Conservation (phyloP, 2,888 invertebrate species). For the Rotaria macrura region DNA sequence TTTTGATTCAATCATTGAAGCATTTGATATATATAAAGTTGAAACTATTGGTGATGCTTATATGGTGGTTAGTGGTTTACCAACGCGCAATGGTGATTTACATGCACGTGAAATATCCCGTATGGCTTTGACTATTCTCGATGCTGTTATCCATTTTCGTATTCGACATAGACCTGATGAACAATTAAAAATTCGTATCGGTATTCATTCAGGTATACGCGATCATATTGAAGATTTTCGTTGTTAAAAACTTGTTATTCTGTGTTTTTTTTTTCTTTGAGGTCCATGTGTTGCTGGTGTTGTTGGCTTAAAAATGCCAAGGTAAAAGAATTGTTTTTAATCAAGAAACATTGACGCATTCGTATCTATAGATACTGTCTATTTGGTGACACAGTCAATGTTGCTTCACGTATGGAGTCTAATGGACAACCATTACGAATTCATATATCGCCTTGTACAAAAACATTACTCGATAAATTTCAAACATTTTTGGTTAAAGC, state of each 20-base stretch:
- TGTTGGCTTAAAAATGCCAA: constrained; percentile 51
- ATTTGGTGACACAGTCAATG: constrained; percentile 57
- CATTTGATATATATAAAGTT: constrained; percentile 56
- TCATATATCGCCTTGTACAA: constrained; percentile 78
- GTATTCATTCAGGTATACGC: constrained; percentile 70
- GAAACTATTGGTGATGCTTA: constrained; percentile 51
- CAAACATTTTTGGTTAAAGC: constrained; percentile 70
- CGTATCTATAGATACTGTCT: constrained; percentile 45
- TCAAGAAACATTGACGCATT: constrained; percentile 39
- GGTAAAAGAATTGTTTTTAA: constrained; percentile 44
- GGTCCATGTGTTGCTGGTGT: constrained; percentile 51
- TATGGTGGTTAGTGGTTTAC: constrained; percentile 63
- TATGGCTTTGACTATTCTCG: constrained; percentile 74
- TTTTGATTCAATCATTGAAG: constrained; percentile 88
- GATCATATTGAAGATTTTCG: too few species aligned
- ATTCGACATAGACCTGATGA: constrained; percentile 78
- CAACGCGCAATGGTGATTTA: constrained; percentile 68
- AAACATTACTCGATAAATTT: constrained; percentile 70
- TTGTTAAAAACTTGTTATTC: too few species aligned
- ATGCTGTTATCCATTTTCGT: constrained; percentile 72
- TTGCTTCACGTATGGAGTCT: constrained; percentile 55
- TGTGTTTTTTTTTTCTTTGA: constrained; percentile 35
- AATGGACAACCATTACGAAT: constrained; percentile 78
- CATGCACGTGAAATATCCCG: constrained; percentile 85
- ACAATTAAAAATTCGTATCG: constrained; percentile 74